These are phyloP conservation scores for Tursiops truncatus DNA, from an alignment of 2,113 vertebrate genomes.

Conservation along the genomic window DNA sequence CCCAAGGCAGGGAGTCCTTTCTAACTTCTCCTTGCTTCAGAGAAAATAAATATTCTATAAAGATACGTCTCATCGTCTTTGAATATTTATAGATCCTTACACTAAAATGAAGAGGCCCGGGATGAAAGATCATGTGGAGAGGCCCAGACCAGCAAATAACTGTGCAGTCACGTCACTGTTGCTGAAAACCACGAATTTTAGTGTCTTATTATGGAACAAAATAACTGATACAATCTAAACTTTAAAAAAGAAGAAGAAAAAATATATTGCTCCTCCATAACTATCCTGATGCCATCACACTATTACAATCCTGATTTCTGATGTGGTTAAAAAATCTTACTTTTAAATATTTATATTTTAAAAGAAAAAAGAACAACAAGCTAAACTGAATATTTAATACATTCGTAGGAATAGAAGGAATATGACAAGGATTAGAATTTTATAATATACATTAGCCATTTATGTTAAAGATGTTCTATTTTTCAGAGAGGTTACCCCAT, in stretches of 20 bases:
- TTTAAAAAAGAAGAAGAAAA: background rate
- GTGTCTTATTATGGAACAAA: background rate
- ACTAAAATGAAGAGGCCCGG: background rate
- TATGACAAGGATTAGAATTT: slow-evolving; percentile 24
- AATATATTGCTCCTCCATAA: background rate
- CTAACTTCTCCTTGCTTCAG: background rate
- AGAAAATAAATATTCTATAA: background rate
- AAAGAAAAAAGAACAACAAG: background rate
- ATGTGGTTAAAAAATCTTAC: background rate
- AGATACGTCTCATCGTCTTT: background rate
- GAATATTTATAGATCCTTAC: background rate
- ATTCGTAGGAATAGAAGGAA: slow-evolving; percentile 34
- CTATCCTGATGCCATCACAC: background rate
- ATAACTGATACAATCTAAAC: background rate
- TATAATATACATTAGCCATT: background rate
- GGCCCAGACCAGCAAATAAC: background rate
- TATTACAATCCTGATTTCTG: background rate
- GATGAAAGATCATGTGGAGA: background rate
- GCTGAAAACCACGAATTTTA: background rate
- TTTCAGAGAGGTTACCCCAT: background rate
- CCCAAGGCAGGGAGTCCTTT: background rate
- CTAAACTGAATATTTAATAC: slow-evolving; percentile 56
- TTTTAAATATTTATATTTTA: slow-evolving; percentile 4
- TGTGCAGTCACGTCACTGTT: background rate
- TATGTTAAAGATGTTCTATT: background rate